These are phyloP conservation scores for Stegostoma tigrinum DNA, from an alignment of 2,113 vertebrate species.

Conservation along the genomic window DNA sequence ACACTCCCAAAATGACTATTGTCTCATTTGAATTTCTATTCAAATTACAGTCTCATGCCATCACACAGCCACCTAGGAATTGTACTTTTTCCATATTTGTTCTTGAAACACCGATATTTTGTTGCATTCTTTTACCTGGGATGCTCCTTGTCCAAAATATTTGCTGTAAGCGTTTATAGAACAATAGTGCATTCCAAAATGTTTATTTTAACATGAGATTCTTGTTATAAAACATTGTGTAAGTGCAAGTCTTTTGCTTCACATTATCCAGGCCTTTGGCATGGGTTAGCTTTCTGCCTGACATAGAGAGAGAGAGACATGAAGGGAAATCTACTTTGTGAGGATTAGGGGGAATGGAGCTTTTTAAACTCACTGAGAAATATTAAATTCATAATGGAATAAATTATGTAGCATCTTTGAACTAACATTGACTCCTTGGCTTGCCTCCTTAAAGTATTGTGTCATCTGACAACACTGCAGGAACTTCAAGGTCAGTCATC, in stretches of 20 bases:
- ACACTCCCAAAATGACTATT: neutral
- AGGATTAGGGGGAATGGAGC: neutral
- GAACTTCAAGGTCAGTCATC: conserved; percentile 2
- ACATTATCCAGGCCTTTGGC: neutral
- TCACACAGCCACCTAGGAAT: neutral
- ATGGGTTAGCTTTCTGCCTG: neutral
- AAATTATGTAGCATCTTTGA: conserved; percentile 19
- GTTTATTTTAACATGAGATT: neutral
- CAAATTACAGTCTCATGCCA: neutral
- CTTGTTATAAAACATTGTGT: neutral
- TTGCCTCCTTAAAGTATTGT: conserved; percentile 14
- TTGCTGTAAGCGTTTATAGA: neutral
- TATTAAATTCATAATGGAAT: conserved; percentile 7
- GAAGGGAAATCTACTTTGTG: neutral
- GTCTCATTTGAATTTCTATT: neutral
- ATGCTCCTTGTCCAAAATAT: neutral
- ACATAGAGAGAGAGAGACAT: neutral
- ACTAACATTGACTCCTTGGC: neutral
- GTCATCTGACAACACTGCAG: neutral
- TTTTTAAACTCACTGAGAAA: neutral
- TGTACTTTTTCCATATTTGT: neutral
- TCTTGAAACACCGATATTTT: neutral
- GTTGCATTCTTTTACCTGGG: neutral
- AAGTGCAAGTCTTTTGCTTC: neutral
- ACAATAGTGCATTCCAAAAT: neutral